Evolutionary conservation across 2,113 vertebrate species (phyloP), one percentile per base, ranked within the genome.

Genomic region (Perccottus glenii): DNA sequence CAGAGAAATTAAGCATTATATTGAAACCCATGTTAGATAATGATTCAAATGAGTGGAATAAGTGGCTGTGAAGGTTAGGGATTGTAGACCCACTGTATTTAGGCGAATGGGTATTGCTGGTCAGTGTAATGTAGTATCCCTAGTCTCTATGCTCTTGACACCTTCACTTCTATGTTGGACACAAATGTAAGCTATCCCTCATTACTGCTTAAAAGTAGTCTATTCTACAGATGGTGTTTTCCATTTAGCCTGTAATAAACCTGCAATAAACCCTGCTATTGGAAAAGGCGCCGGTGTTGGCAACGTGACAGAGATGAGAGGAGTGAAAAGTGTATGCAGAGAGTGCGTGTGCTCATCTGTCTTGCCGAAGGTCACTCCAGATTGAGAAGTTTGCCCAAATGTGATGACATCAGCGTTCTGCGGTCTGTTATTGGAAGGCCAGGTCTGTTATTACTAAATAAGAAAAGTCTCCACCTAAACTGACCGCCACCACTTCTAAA

Each of bases 341-440:
- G 89, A 93, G 91, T 86, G 93, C 61, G 72, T 51, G 69, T 40
- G 50, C 42, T 71, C 59, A 10, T 70, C 91, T 93, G 92, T 92
- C 85, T 89, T 90, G 92, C 92, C 93, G 19, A 95, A 96, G 95
- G 95, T 97, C 94, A 94, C 87, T 93, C 90, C 93, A 93, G 95
- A 95, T 94, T 93, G 94, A 95, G 94, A 96, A 96, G 93, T 97
- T 96, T 96, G 93, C 96, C 94, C 94, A 94, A 95, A 96, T 93
- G 93, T 92, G 94, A 95, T 95, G 95, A 96, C 96, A 96, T 94
- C 89, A 94, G 94, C 95, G 94, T 93, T 94, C 92, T 93, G 94
- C 93, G 94, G 95, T 94, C 93, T 92, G 93, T 93, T 95, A 94
- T 94, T 94, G 94, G 93, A 91, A 91, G 92, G 94, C 69, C 50